phyloP scores from a whole-genome alignment of 2,888 invertebrate genomes.

The Drosophila vallismaia region DNA sequence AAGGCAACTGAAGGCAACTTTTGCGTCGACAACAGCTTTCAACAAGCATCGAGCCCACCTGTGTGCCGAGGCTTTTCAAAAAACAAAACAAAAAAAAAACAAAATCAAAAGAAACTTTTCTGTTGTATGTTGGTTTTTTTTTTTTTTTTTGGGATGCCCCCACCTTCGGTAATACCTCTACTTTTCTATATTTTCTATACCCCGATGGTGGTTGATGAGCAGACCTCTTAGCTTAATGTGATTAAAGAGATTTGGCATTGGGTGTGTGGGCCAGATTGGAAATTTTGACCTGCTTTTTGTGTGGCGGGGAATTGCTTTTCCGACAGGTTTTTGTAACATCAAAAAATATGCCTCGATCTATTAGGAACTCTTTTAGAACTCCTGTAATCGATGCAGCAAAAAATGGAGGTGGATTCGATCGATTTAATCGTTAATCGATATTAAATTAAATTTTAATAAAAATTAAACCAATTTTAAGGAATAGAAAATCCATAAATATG shows the following conservation, averaged over 20 bases:
- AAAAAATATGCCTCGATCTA: too few relatives aligned
- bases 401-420: too few relatives aligned
- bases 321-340: too few relatives aligned
- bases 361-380: too few relatives aligned
- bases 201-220: conserved; percentile 16
- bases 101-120: not conserved
- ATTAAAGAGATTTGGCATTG: conserved; percentile 35
- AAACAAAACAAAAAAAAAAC: not conserved
- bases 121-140: not conserved
- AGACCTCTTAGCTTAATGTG: conserved; percentile 40
- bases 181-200: not conserved
- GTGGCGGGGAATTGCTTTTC: too few relatives aligned
- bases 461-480: too few relatives aligned
- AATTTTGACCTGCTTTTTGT: conserved; percentile 30
- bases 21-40: conserved; percentile 73
- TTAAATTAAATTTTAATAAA: too few relatives aligned
- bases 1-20: conserved; percentile 48
- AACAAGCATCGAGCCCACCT: conserved; percentile 70
- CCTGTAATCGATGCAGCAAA: too few relatives aligned
- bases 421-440: too few relatives aligned
- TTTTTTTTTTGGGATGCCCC: too few relatives aligned
- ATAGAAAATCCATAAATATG: too few relatives aligned
- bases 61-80: conserved; percentile 67
- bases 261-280: conserved; percentile 32
- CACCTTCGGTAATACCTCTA: too few relatives aligned